Percentiles rank a stretch among this genome's conserved stretches.
Evolutionary conservation across 2,113 vertebrate genomes (phyloP).

Genomic region (Halichoerus grypus): DNA sequence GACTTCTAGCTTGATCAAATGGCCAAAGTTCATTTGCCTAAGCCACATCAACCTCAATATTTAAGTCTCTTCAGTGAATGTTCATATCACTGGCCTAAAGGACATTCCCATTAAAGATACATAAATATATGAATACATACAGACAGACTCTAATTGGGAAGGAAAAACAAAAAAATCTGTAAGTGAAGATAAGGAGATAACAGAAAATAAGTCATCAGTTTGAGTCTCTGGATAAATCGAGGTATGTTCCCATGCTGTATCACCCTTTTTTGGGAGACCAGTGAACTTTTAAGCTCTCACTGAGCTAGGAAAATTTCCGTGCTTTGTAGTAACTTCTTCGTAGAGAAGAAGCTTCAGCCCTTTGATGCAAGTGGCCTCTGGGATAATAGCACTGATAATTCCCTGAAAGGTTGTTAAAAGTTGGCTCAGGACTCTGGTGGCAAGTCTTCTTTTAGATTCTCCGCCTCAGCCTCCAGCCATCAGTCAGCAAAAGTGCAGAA

Average conservation of each 20-base stretch:
- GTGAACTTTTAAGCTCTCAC: not conserved
- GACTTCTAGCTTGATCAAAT: not conserved
- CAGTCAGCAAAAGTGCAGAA: constrained; percentile 33
- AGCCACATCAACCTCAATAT: not conserved
- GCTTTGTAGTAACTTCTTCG: not conserved
- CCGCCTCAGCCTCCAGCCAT: not conserved
- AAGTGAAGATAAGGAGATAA: not conserved
- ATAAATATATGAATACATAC: not conserved
- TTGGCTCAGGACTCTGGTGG: not conserved
- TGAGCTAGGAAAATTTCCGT: not conserved
- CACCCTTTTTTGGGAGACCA: not conserved
- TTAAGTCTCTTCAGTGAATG: not conserved
- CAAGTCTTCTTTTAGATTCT: constrained; percentile 15
- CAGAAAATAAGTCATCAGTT: not conserved
- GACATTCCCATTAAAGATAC: not conserved
- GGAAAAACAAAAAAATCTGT: not conserved
- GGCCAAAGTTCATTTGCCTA: not conserved
- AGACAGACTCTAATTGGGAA: not conserved
- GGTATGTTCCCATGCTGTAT: too few species aligned
- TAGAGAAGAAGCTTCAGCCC: not conserved
- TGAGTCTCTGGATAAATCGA: not conserved
- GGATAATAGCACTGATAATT: not conserved
- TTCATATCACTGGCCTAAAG: not conserved
- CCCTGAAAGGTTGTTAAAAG: not conserved
- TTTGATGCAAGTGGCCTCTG: not conserved